phyloP scores from a whole-genome alignment of 30 jellyfish, hydroid and myxozoan species.

The Cassiopea andromeda region DNA sequence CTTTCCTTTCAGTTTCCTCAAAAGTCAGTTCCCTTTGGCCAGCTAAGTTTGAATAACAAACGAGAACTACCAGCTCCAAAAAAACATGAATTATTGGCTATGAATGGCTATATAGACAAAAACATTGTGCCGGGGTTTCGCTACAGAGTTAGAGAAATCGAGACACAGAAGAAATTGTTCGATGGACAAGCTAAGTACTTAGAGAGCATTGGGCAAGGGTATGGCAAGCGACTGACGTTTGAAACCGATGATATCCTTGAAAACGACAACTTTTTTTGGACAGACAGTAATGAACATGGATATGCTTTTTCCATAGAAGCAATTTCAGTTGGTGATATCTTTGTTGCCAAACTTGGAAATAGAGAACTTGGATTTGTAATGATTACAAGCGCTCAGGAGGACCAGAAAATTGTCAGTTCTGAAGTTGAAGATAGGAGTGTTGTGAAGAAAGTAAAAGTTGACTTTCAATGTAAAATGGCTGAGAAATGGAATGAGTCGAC shows the following conservation, averaged over 20 bases:
- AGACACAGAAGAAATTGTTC: constrained; percentile 55
- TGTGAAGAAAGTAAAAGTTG: constrained; percentile 58
- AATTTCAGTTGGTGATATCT: constrained; percentile 47
- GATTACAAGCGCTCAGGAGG: constrained; percentile 37
- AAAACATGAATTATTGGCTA: constrained; percentile 62
- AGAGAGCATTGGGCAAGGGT: constrained; percentile 78
- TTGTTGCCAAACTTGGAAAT: constrained; percentile 35
- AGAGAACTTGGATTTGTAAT: constrained; percentile 40
- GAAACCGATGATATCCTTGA: constrained; percentile 61
- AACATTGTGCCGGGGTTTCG: constrained; percentile 76
- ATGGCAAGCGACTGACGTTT: constrained; percentile 76
- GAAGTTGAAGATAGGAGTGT: constrained; percentile 11
- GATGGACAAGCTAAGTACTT: constrained; percentile 56
- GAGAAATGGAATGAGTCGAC: not conserved
- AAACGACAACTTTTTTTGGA: constrained; percentile 80
- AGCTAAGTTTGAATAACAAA: not conserved
- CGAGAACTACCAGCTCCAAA: not conserved
- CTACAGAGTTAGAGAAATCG: constrained; percentile 69
- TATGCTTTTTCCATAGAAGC: constrained; percentile 69
- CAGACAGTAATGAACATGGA: constrained; percentile 75
- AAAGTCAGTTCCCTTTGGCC: not conserved
- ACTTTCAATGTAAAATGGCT: constrained; percentile 45
- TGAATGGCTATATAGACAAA: constrained; percentile 42
- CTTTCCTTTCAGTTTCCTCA: not conserved
- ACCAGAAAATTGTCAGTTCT: constrained; percentile 51